Evolutionary conservation across 2,113 vertebrate genomes (phyloP).

Genomic region (Pithys albifrons): DNA sequence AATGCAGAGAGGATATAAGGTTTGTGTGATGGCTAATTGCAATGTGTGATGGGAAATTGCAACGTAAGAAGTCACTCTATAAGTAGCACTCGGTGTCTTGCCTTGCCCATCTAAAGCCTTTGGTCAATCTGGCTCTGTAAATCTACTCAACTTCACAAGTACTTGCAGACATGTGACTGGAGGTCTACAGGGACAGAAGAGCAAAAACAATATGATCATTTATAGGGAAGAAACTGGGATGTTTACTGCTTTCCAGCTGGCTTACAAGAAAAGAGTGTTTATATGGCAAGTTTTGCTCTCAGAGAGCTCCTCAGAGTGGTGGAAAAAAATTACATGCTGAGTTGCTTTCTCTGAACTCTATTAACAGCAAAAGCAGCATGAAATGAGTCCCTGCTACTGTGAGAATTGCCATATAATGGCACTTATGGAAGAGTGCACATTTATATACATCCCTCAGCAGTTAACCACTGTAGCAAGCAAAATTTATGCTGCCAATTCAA

Average conservation of each 20-base stretch:
- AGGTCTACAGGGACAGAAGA: not conserved
- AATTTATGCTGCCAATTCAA: not conserved
- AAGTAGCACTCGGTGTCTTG: not conserved
- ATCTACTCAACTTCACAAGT: not conserved
- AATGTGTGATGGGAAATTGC: not conserved
- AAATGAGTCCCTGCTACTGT: not conserved
- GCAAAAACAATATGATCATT: not conserved
- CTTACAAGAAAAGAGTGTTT: not conserved
- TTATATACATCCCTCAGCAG: not conserved
- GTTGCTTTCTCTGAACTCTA: not conserved
- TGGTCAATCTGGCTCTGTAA: not conserved
- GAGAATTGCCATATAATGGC: not conserved
- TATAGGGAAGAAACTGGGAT: not conserved
- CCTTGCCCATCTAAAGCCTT: not conserved
- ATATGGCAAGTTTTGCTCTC: not conserved
- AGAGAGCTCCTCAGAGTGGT: not conserved
- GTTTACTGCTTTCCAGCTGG: not conserved
- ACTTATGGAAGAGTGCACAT: not conserved
- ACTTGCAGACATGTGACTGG: not conserved
- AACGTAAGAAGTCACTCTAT: fast-evolving
- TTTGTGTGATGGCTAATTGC: not conserved
- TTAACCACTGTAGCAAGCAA: not conserved
- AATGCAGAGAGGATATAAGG: not conserved
- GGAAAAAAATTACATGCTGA: not conserved
- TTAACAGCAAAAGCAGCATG: not conserved